Conservation (phyloP, 2,797 vertebrate genomes). For the Phrynocephalus guinanensis region DNA sequence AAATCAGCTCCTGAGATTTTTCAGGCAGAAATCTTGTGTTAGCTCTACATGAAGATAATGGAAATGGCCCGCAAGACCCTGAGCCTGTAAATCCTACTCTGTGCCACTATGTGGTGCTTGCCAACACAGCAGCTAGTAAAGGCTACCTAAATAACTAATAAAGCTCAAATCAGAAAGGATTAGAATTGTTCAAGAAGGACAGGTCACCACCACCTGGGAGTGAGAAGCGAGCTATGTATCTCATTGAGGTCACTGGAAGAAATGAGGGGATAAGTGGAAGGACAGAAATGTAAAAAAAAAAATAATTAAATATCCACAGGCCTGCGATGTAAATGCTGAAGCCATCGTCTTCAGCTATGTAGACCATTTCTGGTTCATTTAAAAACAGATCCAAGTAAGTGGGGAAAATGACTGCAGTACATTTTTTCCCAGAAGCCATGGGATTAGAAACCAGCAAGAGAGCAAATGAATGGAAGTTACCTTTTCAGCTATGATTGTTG, state of each 20-base stretch:
- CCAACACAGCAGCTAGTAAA: too few relatives aligned
- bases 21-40: too few relatives aligned
- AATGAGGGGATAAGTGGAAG: neutral
- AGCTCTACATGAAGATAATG: too few relatives aligned
- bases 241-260: neutral
- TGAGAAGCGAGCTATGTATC: too few relatives aligned
- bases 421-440: conserved; percentile 61
- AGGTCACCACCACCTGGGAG: too few relatives aligned
- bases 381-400: conserved; percentile 41
- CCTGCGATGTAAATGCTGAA: neutral
- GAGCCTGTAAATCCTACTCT: too few relatives aligned
- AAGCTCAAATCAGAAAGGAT: too few relatives aligned
- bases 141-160: too few relatives aligned
- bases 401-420: conserved; percentile 49
- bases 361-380: neutral
- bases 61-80: too few relatives aligned
- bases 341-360: neutral
- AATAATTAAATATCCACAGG: neutral
- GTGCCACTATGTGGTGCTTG: too few relatives aligned
- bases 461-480: conserved; percentile 58
- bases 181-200: too few relatives aligned
- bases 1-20: too few relatives aligned
- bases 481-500: conserved; percentile 65
- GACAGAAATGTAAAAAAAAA: neutral
- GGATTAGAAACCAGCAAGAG: conserved; percentile 55